These are phyloP conservation scores for Oplegnathus fasciatus DNA, from an alignment of 2,113 vertebrate species.

Conservation along the genomic window DNA sequence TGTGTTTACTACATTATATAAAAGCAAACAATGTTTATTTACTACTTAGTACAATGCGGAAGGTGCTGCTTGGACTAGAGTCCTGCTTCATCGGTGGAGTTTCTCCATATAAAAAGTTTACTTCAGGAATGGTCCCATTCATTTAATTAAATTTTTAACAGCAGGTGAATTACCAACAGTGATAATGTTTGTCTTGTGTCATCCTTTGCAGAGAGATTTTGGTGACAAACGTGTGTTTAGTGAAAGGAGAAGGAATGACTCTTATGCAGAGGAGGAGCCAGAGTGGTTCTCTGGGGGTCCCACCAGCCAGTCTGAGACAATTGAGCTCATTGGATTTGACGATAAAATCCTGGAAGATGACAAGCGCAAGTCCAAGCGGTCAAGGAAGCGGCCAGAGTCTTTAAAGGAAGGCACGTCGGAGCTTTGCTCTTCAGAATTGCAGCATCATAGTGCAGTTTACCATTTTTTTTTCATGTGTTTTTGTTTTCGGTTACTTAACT, in stretches of 20 bases:
- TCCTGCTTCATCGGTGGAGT: neutral
- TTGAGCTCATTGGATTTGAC: slow-evolving; percentile 97
- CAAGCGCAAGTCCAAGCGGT: slow-evolving; percentile 91
- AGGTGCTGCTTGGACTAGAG: neutral
- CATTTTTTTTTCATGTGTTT: neutral
- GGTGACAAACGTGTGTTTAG: slow-evolving; percentile 96
- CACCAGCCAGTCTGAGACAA: slow-evolving; percentile 98
- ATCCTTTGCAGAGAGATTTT: slow-evolving; percentile 90
- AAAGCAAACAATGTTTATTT: neutral
- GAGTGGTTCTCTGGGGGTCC: slow-evolving; percentile 99
- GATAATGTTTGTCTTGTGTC: neutral
- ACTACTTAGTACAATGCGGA: neutral
- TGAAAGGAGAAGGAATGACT: slow-evolving; percentile 96
- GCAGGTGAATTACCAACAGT: neutral
- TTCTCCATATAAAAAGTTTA: neutral
- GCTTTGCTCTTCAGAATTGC: neutral
- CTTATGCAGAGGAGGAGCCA: slow-evolving; percentile 96
- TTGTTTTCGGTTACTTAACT: neutral
- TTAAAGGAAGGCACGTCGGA: slow-evolving; percentile 91
- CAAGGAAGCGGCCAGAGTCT: slow-evolving; percentile 88
- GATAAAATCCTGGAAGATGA: slow-evolving; percentile 97
- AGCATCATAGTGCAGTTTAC: neutral
- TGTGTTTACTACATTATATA: neutral
- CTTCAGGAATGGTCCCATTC: neutral
- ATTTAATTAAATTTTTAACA: neutral